These are phyloP conservation scores for Lontra canadensis DNA, from an alignment of 2,113 vertebrate species.

Conservation along the genomic window DNA sequence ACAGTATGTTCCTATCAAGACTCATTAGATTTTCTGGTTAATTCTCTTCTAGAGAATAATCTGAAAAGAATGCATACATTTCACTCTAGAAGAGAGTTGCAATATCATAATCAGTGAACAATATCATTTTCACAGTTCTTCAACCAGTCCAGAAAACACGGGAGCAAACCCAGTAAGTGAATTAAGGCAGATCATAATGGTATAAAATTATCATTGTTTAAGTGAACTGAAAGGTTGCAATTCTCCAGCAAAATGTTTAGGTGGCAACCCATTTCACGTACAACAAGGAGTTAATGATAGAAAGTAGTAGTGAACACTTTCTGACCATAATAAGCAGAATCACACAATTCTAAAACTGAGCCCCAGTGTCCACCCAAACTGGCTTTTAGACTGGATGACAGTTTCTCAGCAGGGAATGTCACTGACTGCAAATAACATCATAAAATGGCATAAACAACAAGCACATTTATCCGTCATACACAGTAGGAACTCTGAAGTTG, in stretches of 20 bases:
- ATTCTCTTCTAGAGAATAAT: not conserved
- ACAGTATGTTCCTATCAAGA: not conserved
- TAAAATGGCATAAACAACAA: not conserved
- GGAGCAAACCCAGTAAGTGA: not conserved
- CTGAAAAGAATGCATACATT: conserved; percentile 19
- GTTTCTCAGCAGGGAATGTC: not conserved
- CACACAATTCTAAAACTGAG: not conserved
- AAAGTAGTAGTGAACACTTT: not conserved
- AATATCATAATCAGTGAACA: not conserved
- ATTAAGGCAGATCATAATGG: not conserved
- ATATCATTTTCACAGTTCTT: not conserved
- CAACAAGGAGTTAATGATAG: not conserved
- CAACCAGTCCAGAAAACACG: conserved; percentile 5
- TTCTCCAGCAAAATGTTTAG: not conserved
- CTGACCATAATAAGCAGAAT: not conserved
- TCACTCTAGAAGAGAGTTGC: not conserved
- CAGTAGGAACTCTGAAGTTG: not conserved
- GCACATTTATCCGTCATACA: not conserved
- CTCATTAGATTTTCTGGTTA: not conserved
- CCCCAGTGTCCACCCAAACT: not conserved
- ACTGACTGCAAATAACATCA: not conserved
- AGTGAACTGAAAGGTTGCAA: not conserved
- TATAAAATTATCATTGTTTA: not conserved
- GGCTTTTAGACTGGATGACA: not conserved
- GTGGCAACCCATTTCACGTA: not conserved